These are phyloP conservation scores for Halcyon smyrnensis DNA, from an alignment of 2,797 vertebrate species.

Conservation along the genomic window DNA sequence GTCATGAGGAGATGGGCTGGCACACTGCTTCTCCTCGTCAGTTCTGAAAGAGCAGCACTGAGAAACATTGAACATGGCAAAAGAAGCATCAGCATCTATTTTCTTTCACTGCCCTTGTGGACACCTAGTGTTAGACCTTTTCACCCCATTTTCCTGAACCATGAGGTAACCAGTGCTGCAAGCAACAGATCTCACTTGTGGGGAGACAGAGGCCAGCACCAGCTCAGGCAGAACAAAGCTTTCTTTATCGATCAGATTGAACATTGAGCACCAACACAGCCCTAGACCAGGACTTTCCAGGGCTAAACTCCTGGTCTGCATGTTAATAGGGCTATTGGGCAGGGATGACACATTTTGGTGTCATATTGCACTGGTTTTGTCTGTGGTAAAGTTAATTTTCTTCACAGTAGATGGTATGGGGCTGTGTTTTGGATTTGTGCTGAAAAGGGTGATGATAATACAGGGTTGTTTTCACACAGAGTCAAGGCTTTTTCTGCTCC, in stretches of 20 bases:
- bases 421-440: not conserved
- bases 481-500: not conserved
- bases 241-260: not conserved
- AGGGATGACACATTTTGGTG: not conserved
- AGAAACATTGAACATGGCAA: not conserved
- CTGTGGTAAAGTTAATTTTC: not conserved
- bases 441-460: not conserved
- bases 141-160: not conserved
- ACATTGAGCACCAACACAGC: not conserved
- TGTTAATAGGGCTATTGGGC: not conserved
- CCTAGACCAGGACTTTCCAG: not conserved
- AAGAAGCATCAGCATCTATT: not conserved
- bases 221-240: not conserved
- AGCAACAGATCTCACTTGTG: not conserved
- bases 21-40: fast-evolving
- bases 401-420: not conserved
- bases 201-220: not conserved
- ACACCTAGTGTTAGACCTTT: not conserved
- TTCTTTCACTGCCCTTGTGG: not conserved
- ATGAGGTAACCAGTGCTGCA: not conserved
- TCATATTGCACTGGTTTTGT: not conserved
- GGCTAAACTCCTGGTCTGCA: not conserved
- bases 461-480: not conserved
- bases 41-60: not conserved
- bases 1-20: fast-evolving